A percentile compares a stretch with the other conserved stretches of the same genome.
Evolutionary conservation across 2,888 invertebrate genomes (phyloP).

Genomic region (Archips xylosteana): DNA sequence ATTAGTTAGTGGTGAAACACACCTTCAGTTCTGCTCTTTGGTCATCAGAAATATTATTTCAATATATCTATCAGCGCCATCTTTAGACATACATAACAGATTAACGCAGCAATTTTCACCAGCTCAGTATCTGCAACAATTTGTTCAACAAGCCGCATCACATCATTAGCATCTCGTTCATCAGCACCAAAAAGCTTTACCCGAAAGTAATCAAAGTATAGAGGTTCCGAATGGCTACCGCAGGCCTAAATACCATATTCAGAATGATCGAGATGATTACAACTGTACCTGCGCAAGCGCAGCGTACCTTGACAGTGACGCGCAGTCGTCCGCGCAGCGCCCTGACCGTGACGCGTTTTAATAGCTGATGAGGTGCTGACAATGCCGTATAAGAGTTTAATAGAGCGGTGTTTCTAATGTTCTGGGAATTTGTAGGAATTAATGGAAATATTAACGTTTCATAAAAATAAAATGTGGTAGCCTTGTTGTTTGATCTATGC

Average conservation of each 20-base stretch:
- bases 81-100: too few species aligned
- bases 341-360: slow-evolving; percentile 42
- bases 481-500: too few species aligned
- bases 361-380: slow-evolving; percentile 35
- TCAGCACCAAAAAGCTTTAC: not conserved
- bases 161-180: not conserved
- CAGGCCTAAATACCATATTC: not conserved
- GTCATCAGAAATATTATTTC: too few species aligned
- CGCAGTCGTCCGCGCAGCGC: slow-evolving; percentile 46
- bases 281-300: slow-evolving; percentile 32
- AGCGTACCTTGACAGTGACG: slow-evolving; percentile 52
- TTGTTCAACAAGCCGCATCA: not conserved
- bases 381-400: slow-evolving; percentile 35
- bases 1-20: too few species aligned
- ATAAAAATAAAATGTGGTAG: too few species aligned
- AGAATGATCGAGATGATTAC: not conserved
- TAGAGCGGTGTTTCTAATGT: slow-evolving; percentile 21
- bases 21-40: too few species aligned
- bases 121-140: not conserved
- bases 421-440: slow-evolving; percentile 21
- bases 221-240: not conserved
- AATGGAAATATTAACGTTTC: not conserved
- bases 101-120: not conserved
- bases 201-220: not conserved
- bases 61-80: too few species aligned